Evolutionary conservation across 2,113 vertebrate species (phyloP).

Genomic region (human): GRCh38 chr1:70624001-70624500

Average conservation of each 20-base stretch:
- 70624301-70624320: not conserved
- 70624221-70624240: not conserved
- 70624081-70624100: too few species aligned
- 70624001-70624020: not conserved
- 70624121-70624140: not conserved
- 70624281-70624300: too few species aligned
- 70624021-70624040: not conserved
- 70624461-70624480: not conserved
- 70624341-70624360: not conserved
- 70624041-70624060: not conserved
- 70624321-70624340: not conserved
- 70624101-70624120: not conserved
- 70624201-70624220: not conserved
- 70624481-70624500: not conserved
- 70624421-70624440: not conserved
- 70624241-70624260: slow-evolving; percentile 4
- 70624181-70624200: not conserved
- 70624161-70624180: not conserved
- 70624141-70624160: not conserved
- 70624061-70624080: not conserved
- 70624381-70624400: not conserved
- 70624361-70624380: not conserved
- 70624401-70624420: not conserved
- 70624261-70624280: not conserved
- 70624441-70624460: not conserved